Percentiles rank a stretch among this genome's conserved stretches.
Conservation (phyloP, 2,888 invertebrate species). For the Embidobia sp. region DNA sequence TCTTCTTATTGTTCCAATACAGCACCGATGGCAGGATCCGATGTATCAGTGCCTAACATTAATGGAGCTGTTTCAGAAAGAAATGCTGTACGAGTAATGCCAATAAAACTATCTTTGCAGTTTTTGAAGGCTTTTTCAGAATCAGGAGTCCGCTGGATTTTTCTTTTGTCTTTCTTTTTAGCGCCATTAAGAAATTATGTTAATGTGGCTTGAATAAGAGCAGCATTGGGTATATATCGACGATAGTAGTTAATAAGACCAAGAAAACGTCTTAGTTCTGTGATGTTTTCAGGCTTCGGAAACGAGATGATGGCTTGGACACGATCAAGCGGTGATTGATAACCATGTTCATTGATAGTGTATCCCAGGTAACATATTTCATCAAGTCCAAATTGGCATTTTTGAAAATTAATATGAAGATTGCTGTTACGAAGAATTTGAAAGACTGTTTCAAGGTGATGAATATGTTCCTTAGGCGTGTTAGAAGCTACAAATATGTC, state of each 20-base stretch:
- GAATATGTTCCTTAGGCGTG: too few relatives aligned
- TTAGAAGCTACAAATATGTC: too few relatives aligned
- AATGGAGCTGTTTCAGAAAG: not conserved
- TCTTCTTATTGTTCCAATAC: constrained; percentile 30
- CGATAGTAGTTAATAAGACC: constrained; percentile 12
- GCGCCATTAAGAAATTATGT: not conserved
- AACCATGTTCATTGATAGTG: not conserved
- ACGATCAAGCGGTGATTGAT: not conserved
- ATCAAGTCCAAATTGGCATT: not conserved
- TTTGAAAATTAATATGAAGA: not conserved
- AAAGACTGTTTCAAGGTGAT: not conserved
- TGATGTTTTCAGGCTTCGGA: not conserved
- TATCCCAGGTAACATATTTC: not conserved
- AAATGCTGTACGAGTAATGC: too few relatives aligned
- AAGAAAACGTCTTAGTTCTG: not conserved
- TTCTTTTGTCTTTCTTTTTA: constrained; percentile 9
- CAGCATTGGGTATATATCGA: not conserved
- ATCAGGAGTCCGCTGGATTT: not conserved
- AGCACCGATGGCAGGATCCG: constrained; percentile 37
- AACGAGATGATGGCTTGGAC: not conserved
- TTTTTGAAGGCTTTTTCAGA: not conserved
- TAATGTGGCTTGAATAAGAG: not conserved
- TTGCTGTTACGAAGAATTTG: not conserved
- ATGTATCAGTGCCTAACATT: constrained; percentile 38
- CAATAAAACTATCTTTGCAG: not conserved